Conservation (phyloP, 2,797 vertebrate genomes). For the Fundulus diaphanus region DNA sequence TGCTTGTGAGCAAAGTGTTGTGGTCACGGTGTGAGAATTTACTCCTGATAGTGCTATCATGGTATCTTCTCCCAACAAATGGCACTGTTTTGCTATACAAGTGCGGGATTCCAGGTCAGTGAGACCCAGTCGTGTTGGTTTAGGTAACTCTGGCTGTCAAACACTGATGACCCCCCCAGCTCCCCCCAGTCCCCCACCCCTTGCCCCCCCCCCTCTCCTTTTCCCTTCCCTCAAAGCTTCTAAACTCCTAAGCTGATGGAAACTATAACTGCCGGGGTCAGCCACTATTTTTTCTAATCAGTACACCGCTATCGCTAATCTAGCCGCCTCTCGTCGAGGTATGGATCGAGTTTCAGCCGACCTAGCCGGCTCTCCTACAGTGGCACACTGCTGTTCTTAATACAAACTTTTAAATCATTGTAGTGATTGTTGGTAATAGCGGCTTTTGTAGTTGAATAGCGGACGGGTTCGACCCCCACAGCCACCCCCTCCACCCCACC, state of each 20-base stretch:
- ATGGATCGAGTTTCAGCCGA: conserved; percentile 70
- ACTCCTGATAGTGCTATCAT: conserved; percentile 62
- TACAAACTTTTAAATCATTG: conserved; percentile 70
- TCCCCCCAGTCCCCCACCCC: conserved; percentile 36
- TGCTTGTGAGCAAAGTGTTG: conserved; percentile 51
- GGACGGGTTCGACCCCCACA: conserved; percentile 70
- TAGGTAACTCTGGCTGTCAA: conserved; percentile 77
- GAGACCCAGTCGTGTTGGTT: conserved; percentile 74
- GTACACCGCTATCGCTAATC: conserved; percentile 72
- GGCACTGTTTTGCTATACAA: conserved; percentile 64
- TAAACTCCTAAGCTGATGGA: conserved; percentile 64
- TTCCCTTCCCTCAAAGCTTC: conserved; percentile 13
- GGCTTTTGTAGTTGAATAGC: conserved; percentile 76
- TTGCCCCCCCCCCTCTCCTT: conserved; percentile 30
- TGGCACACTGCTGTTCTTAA: conserved; percentile 61
- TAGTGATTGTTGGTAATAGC: conserved; percentile 75
- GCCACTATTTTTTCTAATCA: conserved; percentile 78
- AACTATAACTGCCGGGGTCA: conserved; percentile 70
- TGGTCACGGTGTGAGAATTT: conserved; percentile 68
- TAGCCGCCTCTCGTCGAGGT: conserved; percentile 67
- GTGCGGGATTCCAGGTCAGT: conserved; percentile 70
- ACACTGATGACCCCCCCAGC: conserved; percentile 62
- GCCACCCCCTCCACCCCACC: conserved; percentile 44
- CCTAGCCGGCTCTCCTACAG: conserved; percentile 56
- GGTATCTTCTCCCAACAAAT: conserved; percentile 65